Percentiles rank a stretch among this genome's conserved stretches.
Evolutionary conservation across 1,140 invertebrate genomes (phyloP).

Genomic region (Brachionus rotundiformis): DNA sequence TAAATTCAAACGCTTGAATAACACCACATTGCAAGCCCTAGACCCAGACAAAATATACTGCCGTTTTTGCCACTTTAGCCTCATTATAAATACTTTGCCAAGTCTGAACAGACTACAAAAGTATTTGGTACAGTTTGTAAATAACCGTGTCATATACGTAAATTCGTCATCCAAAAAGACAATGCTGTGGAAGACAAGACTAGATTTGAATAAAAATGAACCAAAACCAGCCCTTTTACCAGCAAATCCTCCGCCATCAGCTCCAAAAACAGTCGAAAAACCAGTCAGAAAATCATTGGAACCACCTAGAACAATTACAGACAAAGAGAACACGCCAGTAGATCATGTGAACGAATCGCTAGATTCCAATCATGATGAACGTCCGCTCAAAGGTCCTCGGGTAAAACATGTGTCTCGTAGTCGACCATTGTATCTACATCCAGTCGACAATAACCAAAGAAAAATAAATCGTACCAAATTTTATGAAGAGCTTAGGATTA

Average conservation of each 20-base stretch:
- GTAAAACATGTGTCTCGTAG: slow-evolving; percentile 36
- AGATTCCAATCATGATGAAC: background rate
- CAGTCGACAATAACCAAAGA: background rate
- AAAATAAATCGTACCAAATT: background rate
- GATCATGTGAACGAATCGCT: background rate
- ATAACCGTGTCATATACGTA: slow-evolving; percentile 51
- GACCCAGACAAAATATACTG: slow-evolving; percentile 29
- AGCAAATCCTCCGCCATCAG: background rate
- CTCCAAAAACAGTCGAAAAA: background rate
- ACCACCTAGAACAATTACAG: background rate
- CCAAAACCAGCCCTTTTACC: background rate
- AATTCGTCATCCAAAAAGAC: slow-evolving; percentile 47
- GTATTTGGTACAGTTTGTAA: slow-evolving; percentile 46
- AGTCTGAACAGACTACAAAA: slow-evolving; percentile 38
- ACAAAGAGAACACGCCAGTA: slow-evolving; percentile 2
- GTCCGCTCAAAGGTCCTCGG: background rate
- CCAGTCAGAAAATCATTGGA: background rate
- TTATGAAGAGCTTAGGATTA: background rate
- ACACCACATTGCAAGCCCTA: slow-evolving; percentile 2
- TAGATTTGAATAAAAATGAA: slow-evolving; percentile 9
- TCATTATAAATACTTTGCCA: slow-evolving; percentile 38
- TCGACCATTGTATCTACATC: background rate
- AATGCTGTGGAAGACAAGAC: slow-evolving; percentile 36
- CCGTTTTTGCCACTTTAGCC: slow-evolving; percentile 41
- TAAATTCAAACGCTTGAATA: slow-evolving; percentile 22